Base-by-base conservation (phyloP, 2,797 vertebrate genomes). In the Chaunax sp. region DNA sequence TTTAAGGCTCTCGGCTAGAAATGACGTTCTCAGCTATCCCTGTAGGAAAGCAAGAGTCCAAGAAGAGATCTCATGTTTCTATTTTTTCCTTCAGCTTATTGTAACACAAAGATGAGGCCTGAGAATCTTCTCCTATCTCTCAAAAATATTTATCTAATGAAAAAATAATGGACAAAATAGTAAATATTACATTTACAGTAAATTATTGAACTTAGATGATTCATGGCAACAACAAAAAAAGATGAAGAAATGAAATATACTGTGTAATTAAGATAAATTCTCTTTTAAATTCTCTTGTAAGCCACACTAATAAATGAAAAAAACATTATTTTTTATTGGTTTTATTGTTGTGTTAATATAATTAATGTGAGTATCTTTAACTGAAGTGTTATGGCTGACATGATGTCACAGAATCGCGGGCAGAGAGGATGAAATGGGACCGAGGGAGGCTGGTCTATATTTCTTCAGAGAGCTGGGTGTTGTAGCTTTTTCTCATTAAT, bases 11-110 rank as follows among this genome's bases (percentile, higher is more conserved):
- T 77, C 41, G 40, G 61, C 59, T 69, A 25, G 80, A 88, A 86
- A 90, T 86, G 68, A 85, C 64, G 72, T 88, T 87, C 75, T 89
- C 82, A 85, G 82, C 78, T 78, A 78, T 86, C 66, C 83, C 81
- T 85, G 44, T 1, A 77, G 86, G 87, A 89, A 28, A 65, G 54
- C 66, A 68, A 67, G 45, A 78, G 64, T 76, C 80, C 66, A 83
- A 77, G 82, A 84, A 63, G 72, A 88, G 66, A 78, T 83, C 78
- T 85, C 80, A 84, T 69, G 69, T 83, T 83, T 87, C 83, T 82
- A 70, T 82, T 75, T 87, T 69, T 62, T 80, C 53, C 19, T 46
- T n/a, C 5, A 73, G 57, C 60, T 65, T 50, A 69, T 57, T 76
- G 65, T 22, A 64, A 68, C 72, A 49, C 28, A 4, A 55, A 68